Evolutionary conservation across 2,113 vertebrate species (phyloP).

Genomic region (Thinocorus orbignyianus): DNA sequence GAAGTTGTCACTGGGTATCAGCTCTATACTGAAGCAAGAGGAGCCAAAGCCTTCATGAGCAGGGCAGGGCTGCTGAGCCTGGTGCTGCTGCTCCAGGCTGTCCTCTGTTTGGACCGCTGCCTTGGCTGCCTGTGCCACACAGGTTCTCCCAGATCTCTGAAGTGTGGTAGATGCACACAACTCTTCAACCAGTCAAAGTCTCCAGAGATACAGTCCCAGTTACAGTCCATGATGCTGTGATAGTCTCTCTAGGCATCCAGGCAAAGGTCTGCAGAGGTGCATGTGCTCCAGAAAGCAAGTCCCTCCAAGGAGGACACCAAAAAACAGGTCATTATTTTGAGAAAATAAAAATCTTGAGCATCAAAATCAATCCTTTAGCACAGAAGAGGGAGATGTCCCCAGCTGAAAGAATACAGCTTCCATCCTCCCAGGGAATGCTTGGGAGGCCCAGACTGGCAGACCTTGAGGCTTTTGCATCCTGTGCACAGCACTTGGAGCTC

Average conservation of each 20-base stretch:
- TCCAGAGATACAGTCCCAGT: not conserved
- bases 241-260: not conserved
- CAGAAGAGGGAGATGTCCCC: not conserved
- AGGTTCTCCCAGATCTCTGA: not conserved
- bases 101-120: not conserved
- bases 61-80: not conserved
- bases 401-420: not conserved
- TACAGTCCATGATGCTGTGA: not conserved
- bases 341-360: not conserved
- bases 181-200: not conserved
- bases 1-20: not conserved
- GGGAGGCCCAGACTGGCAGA: not conserved
- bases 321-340: accelerated
- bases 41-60: not conserved
- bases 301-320: not conserved
- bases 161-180: not conserved
- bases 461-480: not conserved
- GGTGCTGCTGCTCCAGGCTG: not conserved
- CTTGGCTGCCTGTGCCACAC: not conserved
- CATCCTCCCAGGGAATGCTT: not conserved
- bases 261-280: not conserved
- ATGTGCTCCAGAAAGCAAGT: not conserved
- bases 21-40: not conserved
- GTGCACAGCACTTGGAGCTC: not conserved
- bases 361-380: not conserved